Evolutionary conservation across 2,797 vertebrate genomes (phyloP), one percentile per base, ranked within the genome.

Genomic region (Lerista edwardsae): DNA sequence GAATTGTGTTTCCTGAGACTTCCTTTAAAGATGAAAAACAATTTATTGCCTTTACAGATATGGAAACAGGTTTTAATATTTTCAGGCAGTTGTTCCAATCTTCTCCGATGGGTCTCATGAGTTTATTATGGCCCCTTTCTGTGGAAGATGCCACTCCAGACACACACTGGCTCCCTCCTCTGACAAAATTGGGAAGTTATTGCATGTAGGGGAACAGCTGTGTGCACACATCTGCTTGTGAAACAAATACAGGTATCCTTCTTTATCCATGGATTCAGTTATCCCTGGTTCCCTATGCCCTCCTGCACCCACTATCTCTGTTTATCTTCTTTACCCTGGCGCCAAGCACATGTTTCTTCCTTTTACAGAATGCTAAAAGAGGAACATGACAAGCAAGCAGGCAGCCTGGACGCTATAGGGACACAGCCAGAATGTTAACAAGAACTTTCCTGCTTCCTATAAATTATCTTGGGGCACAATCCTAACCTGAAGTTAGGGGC

Each of bases 61-160:
- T 80, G 72, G 64, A 79, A 73, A 41, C 15, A 55, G 23, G 41
- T 73, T 51, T n/a, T 59, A 36, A 76, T 71, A 23, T 76, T 81
- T 47, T 27, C 17, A 76, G 27, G 15, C 8, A 36, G 4, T 75
- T 12, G 31, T 41, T 75, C 21, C 51, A 75, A n/a, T 59, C 25
- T 67, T 51, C 6, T 62, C 64, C 39, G 73, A 27, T 71, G 36
- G 19, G 1, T 69, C 12, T 31, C 10, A 39, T 14, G 41, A n/a
- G 21, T 11, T 15, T 39, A 11, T n/a, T 2, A 29, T 61, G 15
- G 65, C 41, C 36, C 65, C 64, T 44, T 77, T 71, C 23, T 25
- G n/a, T 8, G 41, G 64, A 84, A 29, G 19, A 74, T 34, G 51
- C 39, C 36, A 15, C 25, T 39, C n/a, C 29, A 84, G 10, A n/a